Conservation (phyloP, 1,140 invertebrate genomes). For the Sycophaga agraensis region DNA sequence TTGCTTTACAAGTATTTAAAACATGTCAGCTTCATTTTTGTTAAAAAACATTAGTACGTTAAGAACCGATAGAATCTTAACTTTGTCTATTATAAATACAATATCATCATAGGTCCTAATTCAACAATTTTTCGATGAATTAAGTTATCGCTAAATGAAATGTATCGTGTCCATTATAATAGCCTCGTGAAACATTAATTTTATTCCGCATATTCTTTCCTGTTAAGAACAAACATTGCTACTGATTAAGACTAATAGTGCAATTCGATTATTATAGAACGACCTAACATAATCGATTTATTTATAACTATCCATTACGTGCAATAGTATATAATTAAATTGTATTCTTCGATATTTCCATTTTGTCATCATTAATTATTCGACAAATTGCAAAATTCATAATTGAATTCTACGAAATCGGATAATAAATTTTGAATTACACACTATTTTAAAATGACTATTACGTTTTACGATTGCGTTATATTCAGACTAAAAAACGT, state of each 20-base stretch:
- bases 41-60: neutral
- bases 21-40: neutral
- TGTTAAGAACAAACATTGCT: no score
- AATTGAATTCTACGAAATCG: neutral
- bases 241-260: no score
- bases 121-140: neutral
- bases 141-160: neutral
- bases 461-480: constrained; percentile 4
- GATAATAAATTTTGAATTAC: neutral
- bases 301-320: no score
- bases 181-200: neutral
- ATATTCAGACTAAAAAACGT: no score
- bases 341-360: no score
- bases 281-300: no score
- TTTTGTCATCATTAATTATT: neutral
- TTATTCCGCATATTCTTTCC: no score
- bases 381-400: neutral
- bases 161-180: neutral
- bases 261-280: no score
- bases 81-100: neutral
- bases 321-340: no score
- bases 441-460: neutral
- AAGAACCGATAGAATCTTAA: neutral
- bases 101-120: neutral
- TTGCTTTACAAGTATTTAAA: neutral